phyloP scores from a whole-genome alignment of 2,113 vertebrate species.

The Dicerorhinus sumatrensis region DNA sequence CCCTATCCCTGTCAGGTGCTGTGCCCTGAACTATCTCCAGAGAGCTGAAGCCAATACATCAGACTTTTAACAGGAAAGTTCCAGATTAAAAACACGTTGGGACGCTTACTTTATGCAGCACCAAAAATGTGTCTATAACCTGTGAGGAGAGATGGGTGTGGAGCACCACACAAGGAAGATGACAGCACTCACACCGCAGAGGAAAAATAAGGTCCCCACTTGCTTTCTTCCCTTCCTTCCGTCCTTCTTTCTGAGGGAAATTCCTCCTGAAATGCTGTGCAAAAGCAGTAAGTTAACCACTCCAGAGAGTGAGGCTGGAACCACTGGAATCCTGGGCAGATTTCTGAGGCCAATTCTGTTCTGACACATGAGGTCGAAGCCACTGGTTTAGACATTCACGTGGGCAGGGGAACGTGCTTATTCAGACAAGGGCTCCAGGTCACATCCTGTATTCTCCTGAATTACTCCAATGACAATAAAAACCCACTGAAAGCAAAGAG shows the following conservation, averaged over 20 bases:
- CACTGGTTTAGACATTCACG: not conserved
- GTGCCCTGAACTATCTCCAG: constrained; percentile 82
- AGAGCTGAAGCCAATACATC: constrained; percentile 88
- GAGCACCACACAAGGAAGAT: constrained; percentile 81
- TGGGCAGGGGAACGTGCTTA: constrained; percentile 7
- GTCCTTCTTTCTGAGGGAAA: constrained; percentile 17
- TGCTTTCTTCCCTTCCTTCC: constrained; percentile 37
- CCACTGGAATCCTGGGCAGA: not conserved
- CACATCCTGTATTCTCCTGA: constrained; percentile 60
- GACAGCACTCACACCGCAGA: constrained; percentile 64
- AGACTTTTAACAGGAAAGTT: constrained; percentile 87
- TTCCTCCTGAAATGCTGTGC: not conserved
- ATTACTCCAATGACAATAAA: constrained; percentile 9
- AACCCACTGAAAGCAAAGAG: constrained; percentile 47
- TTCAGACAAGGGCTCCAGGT: constrained; percentile 61
- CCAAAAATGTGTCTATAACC: constrained; percentile 93
- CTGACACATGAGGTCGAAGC: not conserved
- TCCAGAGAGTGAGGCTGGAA: not conserved
- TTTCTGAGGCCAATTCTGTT: constrained; percentile 36
- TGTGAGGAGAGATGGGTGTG: constrained; percentile 88
- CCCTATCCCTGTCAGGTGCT: constrained; percentile 69
- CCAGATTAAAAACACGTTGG: constrained; percentile 91
- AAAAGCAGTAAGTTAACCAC: fast-evolving
- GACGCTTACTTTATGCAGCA: constrained; percentile 89
- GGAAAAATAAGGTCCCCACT: constrained; percentile 53